These are phyloP conservation scores for Apomyelois bistriatella DNA, from an alignment of 2,888 invertebrate genomes.

Conservation along the genomic window DNA sequence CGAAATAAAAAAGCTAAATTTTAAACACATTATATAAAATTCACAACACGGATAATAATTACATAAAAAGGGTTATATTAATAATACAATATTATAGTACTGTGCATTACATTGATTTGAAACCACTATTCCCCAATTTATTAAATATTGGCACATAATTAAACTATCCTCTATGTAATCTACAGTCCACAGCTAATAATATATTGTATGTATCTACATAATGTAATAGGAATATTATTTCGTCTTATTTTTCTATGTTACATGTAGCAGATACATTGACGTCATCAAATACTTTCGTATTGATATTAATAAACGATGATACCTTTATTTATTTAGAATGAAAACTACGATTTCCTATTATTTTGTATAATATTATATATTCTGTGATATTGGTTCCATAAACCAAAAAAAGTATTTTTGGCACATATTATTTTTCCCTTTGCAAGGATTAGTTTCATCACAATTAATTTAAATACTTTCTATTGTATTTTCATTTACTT, in stretches of 20 bases:
- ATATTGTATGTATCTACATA: slow-evolving; percentile 29
- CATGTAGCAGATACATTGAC: slow-evolving; percentile 18
- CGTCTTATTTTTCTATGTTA: slow-evolving; percentile 27
- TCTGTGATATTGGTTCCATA: neutral
- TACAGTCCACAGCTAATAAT: slow-evolving; percentile 42
- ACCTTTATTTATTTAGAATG: neutral
- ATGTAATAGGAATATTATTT: slow-evolving; percentile 48
- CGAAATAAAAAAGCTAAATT: slow-evolving; percentile 25
- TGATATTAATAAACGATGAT: neutral
- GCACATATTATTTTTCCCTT: neutral
- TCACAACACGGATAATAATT: slow-evolving; percentile 58
- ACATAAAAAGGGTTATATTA: slow-evolving; percentile 35
- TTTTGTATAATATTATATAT: too few species aligned
- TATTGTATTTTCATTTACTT: too few species aligned
- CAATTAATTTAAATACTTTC: too few species aligned
- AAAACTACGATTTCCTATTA: too few species aligned
- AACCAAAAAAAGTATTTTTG: neutral
- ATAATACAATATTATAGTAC: slow-evolving; percentile 26
- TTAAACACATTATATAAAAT: slow-evolving; percentile 35
- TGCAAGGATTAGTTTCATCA: too few species aligned
- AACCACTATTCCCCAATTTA: slow-evolving; percentile 34
- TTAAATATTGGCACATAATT: slow-evolving; percentile 44
- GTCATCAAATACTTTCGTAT: slow-evolving; percentile 13
- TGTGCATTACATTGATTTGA: slow-evolving; percentile 39
- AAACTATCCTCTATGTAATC: slow-evolving; percentile 32